These are phyloP conservation scores for Eupithecia exiguata DNA, from an alignment of 2,888 invertebrate species.

Conservation along the genomic window DNA sequence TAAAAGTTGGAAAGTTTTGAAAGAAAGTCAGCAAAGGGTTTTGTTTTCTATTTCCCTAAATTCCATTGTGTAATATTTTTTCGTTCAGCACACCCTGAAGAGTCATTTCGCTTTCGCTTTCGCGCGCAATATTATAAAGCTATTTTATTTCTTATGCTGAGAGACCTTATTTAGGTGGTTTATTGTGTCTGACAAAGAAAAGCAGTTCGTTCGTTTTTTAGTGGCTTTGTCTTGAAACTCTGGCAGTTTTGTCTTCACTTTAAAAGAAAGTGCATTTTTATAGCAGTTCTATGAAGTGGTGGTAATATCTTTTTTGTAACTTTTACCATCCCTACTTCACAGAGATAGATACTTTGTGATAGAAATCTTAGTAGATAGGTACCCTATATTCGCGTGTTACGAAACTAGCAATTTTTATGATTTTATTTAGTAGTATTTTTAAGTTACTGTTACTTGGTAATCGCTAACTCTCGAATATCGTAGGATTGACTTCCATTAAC, in stretches of 20 bases:
- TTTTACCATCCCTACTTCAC: neutral
- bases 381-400: neutral
- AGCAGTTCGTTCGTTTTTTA: slow-evolving; percentile 42
- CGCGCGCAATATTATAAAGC: slow-evolving; percentile 62
- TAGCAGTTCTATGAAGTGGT: neutral
- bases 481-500: slow-evolving; percentile 10
- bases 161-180: slow-evolving; percentile 49
- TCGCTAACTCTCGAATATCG: neutral
- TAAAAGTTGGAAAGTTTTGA: slow-evolving; percentile 33
- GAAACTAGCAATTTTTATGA: neutral
- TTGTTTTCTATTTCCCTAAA: slow-evolving; percentile 65
- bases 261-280: slow-evolving; percentile 21
- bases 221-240: slow-evolving; percentile 10
- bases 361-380: neutral
- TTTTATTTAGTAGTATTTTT: neutral
- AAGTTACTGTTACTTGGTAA: neutral
- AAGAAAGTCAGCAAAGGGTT: slow-evolving; percentile 52
- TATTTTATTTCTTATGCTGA: slow-evolving; percentile 57
- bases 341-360: neutral
- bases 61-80: slow-evolving; percentile 67
- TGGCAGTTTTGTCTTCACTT: slow-evolving; percentile 26
- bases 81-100: slow-evolving; percentile 69
- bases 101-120: slow-evolving; percentile 67
- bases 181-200: slow-evolving; percentile 56
- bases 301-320: neutral